A percentile compares a stretch with the other conserved stretches of the same genome.
phyloP scores from a whole-genome alignment of 2,888 invertebrate genomes.

The Melipona bicolor region DNA sequence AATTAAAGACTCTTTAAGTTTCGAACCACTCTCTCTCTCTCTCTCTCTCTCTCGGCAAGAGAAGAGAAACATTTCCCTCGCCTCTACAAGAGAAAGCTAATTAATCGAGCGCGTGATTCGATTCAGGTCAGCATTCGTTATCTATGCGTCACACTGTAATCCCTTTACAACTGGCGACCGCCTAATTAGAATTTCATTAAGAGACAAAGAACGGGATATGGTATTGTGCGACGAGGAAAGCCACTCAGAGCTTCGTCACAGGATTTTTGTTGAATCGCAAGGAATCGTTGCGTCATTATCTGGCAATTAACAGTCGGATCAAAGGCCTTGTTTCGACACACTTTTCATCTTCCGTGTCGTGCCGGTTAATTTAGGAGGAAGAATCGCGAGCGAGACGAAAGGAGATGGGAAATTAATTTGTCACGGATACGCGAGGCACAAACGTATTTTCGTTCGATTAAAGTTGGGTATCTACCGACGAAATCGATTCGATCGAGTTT shows the following conservation, averaged over 20 bases:
- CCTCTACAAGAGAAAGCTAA: conserved; percentile 3
- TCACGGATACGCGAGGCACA: not conserved
- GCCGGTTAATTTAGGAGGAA: not conserved
- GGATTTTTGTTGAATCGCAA: not conserved
- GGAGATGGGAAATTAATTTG: not conserved
- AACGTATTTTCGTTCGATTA: not conserved
- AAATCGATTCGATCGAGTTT: not conserved
- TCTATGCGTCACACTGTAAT: not conserved
- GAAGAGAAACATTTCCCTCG: not conserved
- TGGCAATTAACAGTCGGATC: conserved; percentile 22
- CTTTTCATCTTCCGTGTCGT: not conserved
- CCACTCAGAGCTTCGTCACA: not conserved
- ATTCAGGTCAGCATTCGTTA: conserved; percentile 20
- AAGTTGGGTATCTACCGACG: not conserved
- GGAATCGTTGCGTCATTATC: conserved; percentile 20
- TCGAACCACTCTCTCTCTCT: not conserved
- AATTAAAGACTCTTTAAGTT: not conserved
- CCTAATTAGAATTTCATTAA: conserved; percentile 41
- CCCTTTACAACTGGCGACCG: conserved; percentile 1
- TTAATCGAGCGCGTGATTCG: conserved; percentile 42
- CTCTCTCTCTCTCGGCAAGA: not conserved
- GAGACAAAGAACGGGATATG: not conserved
- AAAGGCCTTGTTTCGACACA: not conserved
- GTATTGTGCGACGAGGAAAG: not conserved
- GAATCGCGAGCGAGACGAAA: not conserved